Base-by-base conservation (phyloP, 2,888 invertebrate species). In the Anodontia alba region DNA sequence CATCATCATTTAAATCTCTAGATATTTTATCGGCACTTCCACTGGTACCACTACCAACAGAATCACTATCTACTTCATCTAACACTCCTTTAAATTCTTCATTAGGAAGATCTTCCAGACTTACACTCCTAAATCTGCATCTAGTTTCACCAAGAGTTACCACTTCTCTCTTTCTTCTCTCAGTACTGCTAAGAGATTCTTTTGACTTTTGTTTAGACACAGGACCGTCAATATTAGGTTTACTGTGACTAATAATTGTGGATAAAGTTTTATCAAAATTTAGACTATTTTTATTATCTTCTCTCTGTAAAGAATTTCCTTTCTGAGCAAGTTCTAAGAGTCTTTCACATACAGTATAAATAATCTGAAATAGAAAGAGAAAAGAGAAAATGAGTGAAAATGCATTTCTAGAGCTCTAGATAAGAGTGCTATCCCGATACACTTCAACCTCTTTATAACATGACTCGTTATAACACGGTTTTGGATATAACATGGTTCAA, bases 291-390 rank as follows among this genome's bases (percentile, higher is more conserved):
- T 78, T 69, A 42, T 43, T 69, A 26, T 42, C 23, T 1, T 26
- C 23, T 33, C 72, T 62, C 23, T 73, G 80, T 42, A 85, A 66
- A 12, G 90, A 80, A 29, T 83, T 83, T 29, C 91, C 90, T 76
- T 85, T 81, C n/a, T 86, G 84, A 54, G 91, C 90, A 3, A 97
- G 94, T 91, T 96, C 96, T 26, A 97, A 95, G 38, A 97, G 96
- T 54, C 97, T 95, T 93, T 97, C 97, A 91, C 97, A 97, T 76
- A 97, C 95, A 84, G 96, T 95, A 94, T 97, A 97, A n/a, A 97
- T 95, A 88, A 97, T 96, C 97, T 97, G 94, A 17, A 94, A 81
- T 80, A 71, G 71, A 74, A 36, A 43, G 36, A 20, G 15, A 73
- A 23, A 38, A n/a, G n/a, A n/a, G n/a, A n/a, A n/a, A n/a, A n/a